Conservation (phyloP, 2,797 vertebrate genomes). For the Syngnathus acus region DNA sequence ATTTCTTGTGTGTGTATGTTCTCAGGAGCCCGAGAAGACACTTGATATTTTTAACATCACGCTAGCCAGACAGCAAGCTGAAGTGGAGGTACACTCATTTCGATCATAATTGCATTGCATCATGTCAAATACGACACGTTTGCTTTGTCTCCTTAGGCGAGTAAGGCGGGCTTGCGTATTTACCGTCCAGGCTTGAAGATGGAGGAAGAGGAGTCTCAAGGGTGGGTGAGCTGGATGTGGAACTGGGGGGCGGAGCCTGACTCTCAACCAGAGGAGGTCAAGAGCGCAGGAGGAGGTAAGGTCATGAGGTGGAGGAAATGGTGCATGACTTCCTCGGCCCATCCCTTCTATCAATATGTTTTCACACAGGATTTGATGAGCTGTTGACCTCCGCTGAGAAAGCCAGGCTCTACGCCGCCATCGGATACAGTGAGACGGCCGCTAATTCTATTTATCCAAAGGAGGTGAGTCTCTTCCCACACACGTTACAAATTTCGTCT, state of each 20-base stretch:
- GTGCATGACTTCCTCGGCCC: background rate
- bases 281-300: constrained; percentile 65
- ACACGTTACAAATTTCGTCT: background rate
- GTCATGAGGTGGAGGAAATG: constrained; percentile 1
- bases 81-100: constrained; percentile 84
- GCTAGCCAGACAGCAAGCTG: constrained; percentile 89
- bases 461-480: constrained; percentile 68
- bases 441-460: constrained; percentile 93
- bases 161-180: constrained; percentile 84
- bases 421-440: constrained; percentile 90
- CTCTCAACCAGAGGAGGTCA: constrained; percentile 66
- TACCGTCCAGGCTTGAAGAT: constrained; percentile 82
- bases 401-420: constrained; percentile 89
- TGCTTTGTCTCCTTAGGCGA: constrained; percentile 63
- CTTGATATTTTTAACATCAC: constrained; percentile 98
- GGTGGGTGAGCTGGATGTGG: constrained; percentile 94
- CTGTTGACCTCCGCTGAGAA: constrained; percentile 88
- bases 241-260: constrained; percentile 74
- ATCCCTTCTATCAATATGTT: background rate
- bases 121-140: too few species aligned
- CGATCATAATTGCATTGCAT: background rate
- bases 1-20: constrained; percentile 23
- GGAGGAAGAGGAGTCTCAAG: constrained; percentile 81
- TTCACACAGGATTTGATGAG: constrained; percentile 76
- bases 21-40: constrained; percentile 79